Conservation (phyloP, 1,140 invertebrate species). For the Dreissena polymorpha region DNA sequence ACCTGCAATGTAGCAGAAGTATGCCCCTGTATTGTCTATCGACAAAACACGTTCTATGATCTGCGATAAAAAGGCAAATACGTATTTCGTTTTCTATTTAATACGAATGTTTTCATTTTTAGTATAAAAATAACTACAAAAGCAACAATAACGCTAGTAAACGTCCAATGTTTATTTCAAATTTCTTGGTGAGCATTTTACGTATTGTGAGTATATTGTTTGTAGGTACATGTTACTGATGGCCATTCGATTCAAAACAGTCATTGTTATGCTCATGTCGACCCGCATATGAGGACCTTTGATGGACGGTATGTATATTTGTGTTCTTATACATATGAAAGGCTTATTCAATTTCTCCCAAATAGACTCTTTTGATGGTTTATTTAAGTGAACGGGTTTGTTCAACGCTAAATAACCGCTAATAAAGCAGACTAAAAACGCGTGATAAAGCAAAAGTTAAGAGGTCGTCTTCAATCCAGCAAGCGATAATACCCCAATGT, state of each 20-base stretch:
- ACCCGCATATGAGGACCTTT: constrained; percentile 25
- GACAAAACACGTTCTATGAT: too few relatives aligned
- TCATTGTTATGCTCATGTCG: constrained; percentile 24
- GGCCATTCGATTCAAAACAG: background rate
- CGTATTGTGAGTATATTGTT: background rate
- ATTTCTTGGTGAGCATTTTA: constrained; percentile 1
- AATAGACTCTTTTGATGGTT: too few relatives aligned
- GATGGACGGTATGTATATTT: constrained; percentile 13
- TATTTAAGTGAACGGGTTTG: too few relatives aligned
- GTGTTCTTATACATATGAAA: background rate
- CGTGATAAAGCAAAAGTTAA: too few relatives aligned
- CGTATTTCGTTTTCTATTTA: background rate
- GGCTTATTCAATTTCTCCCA: background rate
- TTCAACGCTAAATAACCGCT: too few relatives aligned
- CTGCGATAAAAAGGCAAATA: too few relatives aligned
- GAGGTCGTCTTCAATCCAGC: too few relatives aligned
- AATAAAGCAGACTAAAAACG: too few relatives aligned
- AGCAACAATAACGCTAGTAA: background rate
- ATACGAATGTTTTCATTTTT: background rate
- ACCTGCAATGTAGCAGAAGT: background rate
- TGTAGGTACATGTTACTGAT: constrained; percentile 20
- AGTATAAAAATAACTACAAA: background rate
- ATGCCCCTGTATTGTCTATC: too few relatives aligned
- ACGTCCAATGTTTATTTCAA: background rate
- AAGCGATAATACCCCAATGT: too few relatives aligned